Conservation (phyloP, 2,888 invertebrate species). For the Tinea trinotella region DNA sequence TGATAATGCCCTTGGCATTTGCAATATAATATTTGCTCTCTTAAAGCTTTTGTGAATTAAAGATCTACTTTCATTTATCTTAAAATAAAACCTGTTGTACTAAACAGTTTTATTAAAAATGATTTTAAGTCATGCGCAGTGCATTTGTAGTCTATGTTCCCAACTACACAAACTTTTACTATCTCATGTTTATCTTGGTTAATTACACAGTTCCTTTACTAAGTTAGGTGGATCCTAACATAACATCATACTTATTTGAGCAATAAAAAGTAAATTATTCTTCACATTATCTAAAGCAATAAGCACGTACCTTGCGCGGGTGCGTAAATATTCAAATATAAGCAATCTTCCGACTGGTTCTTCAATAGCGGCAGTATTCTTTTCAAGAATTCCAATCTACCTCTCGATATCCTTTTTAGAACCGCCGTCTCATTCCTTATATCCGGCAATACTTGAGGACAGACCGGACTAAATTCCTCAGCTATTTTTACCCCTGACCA, state of each 20-base stretch:
- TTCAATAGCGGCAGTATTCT: constrained; percentile 88
- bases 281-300: too few relatives aligned
- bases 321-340: constrained; percentile 96
- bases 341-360: constrained; percentile 97
- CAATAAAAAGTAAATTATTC: too few relatives aligned
- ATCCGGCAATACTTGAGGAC: constrained; percentile 92
- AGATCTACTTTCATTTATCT: too few relatives aligned
- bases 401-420: constrained; percentile 88
- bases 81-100: too few relatives aligned
- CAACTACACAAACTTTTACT: too few relatives aligned
- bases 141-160: too few relatives aligned
- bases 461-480: constrained; percentile 90
- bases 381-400: constrained; percentile 89
- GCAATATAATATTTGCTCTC: not conserved
- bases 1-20: constrained; percentile 4
- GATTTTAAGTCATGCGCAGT: too few relatives aligned
- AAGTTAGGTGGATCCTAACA: too few relatives aligned
- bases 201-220: too few relatives aligned
- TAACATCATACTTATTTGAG: too few relatives aligned
- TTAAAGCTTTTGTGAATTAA: not conserved
- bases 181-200: too few relatives aligned
- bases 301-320: constrained; percentile 90
- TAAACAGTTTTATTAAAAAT: too few relatives aligned
- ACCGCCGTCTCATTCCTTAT: constrained; percentile 88
- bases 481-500: constrained; percentile 93